Evolutionary conservation across 2,797 vertebrate species (phyloP).

Genomic region (Chloroceryle amazona): DNA sequence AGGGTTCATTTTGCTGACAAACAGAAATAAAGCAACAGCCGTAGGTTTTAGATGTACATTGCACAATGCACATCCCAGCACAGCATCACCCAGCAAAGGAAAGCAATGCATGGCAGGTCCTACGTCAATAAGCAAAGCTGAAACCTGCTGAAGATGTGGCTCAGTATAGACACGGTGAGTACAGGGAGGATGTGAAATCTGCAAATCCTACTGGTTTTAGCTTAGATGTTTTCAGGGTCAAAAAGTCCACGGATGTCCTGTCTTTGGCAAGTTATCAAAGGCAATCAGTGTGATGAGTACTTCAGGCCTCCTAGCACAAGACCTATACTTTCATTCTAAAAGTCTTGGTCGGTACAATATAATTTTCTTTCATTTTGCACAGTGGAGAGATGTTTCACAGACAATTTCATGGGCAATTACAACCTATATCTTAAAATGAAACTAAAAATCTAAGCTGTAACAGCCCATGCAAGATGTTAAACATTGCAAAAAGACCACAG

Average conservation of each 20-base stretch:
- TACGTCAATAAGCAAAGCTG: background rate
- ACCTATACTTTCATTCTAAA: background rate
- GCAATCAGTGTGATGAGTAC: background rate
- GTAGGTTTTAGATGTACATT: background rate
- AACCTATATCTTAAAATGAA: background rate
- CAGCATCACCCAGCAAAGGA: background rate
- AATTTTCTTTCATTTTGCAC: background rate
- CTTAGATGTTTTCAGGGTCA: background rate
- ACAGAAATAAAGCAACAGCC: background rate
- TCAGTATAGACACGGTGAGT: fast-evolving
- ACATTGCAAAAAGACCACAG: background rate
- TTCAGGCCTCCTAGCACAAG: background rate
- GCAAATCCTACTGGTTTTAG: background rate
- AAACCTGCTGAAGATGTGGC: background rate
- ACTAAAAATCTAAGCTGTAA: background rate
- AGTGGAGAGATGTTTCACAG: background rate
- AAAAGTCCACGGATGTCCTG: background rate
- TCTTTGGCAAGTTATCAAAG: background rate
- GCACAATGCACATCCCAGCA: fast-evolving
- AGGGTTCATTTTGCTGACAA: background rate
- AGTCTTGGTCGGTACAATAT: fast-evolving
- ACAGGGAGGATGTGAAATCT: background rate
- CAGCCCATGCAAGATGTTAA: background rate
- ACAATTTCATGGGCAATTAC: background rate
- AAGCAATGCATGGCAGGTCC: background rate